Conservation (phyloP, 2,797 vertebrate genomes). For the Lophius americanus region DNA sequence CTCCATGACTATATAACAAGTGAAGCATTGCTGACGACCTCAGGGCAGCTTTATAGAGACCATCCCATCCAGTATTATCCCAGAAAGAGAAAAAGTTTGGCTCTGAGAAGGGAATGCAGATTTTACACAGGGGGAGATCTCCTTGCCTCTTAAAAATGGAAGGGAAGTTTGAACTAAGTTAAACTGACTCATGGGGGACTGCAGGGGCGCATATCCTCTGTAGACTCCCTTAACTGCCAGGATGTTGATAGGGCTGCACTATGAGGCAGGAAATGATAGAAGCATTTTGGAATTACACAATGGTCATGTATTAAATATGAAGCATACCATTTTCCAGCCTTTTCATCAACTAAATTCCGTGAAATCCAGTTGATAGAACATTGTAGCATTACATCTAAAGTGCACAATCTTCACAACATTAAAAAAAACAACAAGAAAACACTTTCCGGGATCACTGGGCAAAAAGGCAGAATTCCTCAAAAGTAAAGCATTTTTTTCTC, state of each 20-base stretch:
- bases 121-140: constrained; percentile 42
- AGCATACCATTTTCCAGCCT: constrained; percentile 24
- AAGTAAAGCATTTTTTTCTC: background rate
- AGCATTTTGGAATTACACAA: constrained; percentile 56
- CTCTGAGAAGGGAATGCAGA: constrained; percentile 66
- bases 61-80: constrained; percentile 24
- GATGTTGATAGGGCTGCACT: constrained; percentile 60
- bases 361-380: background rate
- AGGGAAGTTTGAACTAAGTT: constrained; percentile 68
- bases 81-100: constrained; percentile 39
- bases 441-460: no score
- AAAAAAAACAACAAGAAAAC: background rate
- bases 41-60: constrained; percentile 60
- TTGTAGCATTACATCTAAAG: background rate
- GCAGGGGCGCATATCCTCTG: constrained; percentile 55
- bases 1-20: constrained; percentile 51
- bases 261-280: constrained; percentile 67
- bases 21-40: constrained; percentile 62
- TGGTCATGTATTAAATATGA: constrained; percentile 20
- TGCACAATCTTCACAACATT: background rate
- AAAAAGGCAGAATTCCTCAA: background rate
- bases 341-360: background rate
- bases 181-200: constrained; percentile 46
- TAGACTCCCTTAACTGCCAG: constrained; percentile 54
- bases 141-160: constrained; percentile 47